Conservation (phyloP, 2,797 vertebrate genomes). For the Sandelia bainsii region DNA sequence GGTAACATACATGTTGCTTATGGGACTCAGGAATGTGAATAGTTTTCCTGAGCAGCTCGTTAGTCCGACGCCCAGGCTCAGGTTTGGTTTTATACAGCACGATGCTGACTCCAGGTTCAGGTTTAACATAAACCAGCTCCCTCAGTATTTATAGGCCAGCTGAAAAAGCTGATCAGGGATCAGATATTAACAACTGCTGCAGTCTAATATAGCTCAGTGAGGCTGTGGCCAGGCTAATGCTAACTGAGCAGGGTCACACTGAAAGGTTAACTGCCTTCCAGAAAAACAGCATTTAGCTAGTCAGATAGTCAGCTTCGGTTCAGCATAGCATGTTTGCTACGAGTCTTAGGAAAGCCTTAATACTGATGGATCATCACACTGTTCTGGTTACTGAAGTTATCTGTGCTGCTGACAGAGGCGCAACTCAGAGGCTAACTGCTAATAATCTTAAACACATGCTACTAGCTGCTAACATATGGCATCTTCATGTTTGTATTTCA, state of each 20-base stretch:
- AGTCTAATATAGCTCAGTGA: conserved; percentile 59
- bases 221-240: conserved; percentile 39
- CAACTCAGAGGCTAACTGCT: not conserved
- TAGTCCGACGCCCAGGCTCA: conserved; percentile 1
- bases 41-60: conserved; percentile 27
- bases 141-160: conserved; percentile 58
- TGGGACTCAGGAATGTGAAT: conserved; percentile 38
- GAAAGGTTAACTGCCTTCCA: conserved; percentile 51
- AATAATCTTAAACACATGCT: not conserved
- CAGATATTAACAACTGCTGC: conserved; percentile 66
- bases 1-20: not conserved
- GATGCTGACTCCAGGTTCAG: conserved; percentile 22
- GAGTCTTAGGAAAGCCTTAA: conserved; percentile 19
- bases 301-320: conserved; percentile 43
- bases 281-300: conserved; percentile 42
- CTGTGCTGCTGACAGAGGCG: not conserved
- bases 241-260: conserved; percentile 49
- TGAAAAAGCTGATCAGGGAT: conserved; percentile 63
- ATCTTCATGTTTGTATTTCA: not conserved
- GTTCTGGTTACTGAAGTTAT: conserved; percentile 18
- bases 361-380: conserved; percentile 26
- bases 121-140: conserved; percentile 48
- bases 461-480: not conserved
- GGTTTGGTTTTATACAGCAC: conserved; percentile 32
- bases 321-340: not conserved